Percentiles rank a stretch among this genome's conserved stretches.
Evolutionary conservation across 2,797 vertebrate genomes (phyloP).

Genomic region (Coregonus sp.): DNA sequence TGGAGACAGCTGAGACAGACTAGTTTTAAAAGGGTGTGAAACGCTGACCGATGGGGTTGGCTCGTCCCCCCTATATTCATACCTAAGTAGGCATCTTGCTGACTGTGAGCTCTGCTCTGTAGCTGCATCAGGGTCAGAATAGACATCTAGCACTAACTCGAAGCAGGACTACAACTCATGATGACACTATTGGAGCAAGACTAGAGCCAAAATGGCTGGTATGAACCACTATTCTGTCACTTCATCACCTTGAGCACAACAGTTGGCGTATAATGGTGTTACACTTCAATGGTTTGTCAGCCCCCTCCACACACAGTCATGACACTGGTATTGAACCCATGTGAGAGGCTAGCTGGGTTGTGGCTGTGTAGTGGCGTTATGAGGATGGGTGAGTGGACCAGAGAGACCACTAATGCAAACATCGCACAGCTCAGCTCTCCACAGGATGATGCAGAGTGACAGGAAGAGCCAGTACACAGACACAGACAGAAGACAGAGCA

Average conservation of each 20-base stretch:
- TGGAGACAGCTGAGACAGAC: background rate
- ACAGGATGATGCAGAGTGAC: constrained; percentile 20
- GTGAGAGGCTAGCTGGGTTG: background rate
- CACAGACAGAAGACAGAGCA: background rate
- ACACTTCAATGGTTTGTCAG: background rate
- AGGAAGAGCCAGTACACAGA: constrained; percentile 20
- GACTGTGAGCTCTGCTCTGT: background rate
- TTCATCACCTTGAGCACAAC: background rate
- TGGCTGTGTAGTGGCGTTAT: background rate
- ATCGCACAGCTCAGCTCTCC: constrained; percentile 29
- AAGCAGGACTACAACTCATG: background rate
- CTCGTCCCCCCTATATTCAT: background rate
- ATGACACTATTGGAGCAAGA: background rate
- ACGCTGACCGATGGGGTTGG: background rate
- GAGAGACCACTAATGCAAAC: constrained; percentile 16
- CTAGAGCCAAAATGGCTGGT: background rate
- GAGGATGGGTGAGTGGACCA: constrained; percentile 12
- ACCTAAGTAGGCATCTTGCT: background rate
- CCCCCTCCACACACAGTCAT: background rate
- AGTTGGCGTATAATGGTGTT: background rate
- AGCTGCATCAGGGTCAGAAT: background rate
- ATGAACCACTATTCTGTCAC: background rate
- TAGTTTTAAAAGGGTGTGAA: background rate
- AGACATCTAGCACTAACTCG: background rate
- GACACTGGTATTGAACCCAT: background rate